Conservation (phyloP, 2,797 vertebrate species). For the Iguana delicatissima region DNA sequence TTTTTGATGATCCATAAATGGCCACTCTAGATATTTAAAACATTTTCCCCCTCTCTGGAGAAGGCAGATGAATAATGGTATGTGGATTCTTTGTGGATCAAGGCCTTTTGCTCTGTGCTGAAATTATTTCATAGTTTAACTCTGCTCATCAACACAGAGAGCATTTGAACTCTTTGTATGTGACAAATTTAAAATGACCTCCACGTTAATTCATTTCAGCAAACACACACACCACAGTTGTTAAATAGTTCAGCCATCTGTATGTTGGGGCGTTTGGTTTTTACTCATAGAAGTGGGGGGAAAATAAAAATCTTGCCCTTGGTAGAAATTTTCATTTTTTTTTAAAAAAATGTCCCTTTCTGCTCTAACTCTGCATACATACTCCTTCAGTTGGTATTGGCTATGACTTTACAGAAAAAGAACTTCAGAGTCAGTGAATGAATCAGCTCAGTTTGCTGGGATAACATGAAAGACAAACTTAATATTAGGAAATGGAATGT, state of each 20-base stretch:
- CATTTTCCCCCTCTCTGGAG: slow-evolving; percentile 34
- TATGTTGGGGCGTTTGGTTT: neutral
- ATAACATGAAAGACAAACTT: neutral
- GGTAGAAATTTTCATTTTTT: neutral
- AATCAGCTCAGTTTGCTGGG: neutral
- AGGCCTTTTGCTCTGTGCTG: slow-evolving; percentile 59
- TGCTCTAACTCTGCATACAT: neutral
- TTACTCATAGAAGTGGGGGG: neutral
- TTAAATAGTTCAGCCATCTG: neutral
- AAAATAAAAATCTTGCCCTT: neutral
- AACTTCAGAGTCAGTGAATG: neutral
- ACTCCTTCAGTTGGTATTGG: neutral
- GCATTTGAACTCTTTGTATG: neutral
- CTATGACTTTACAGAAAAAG: neutral
- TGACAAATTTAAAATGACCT: slow-evolving; percentile 13
- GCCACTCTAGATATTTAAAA: slow-evolving; percentile 44
- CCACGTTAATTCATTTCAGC: neutral
- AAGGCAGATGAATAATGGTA: slow-evolving; percentile 25
- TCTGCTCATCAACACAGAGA: neutral
- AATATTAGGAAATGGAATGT: neutral
- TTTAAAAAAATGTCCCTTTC: neutral
- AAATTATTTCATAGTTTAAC: slow-evolving; percentile 52
- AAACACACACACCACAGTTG: neutral
- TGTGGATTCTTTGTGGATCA: slow-evolving; percentile 54
- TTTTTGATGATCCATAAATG: neutral